Evolutionary conservation across 2,113 vertebrate species (phyloP), one percentile per base, ranked within the genome.

Genomic region (Tragelaphus scriptus): DNA sequence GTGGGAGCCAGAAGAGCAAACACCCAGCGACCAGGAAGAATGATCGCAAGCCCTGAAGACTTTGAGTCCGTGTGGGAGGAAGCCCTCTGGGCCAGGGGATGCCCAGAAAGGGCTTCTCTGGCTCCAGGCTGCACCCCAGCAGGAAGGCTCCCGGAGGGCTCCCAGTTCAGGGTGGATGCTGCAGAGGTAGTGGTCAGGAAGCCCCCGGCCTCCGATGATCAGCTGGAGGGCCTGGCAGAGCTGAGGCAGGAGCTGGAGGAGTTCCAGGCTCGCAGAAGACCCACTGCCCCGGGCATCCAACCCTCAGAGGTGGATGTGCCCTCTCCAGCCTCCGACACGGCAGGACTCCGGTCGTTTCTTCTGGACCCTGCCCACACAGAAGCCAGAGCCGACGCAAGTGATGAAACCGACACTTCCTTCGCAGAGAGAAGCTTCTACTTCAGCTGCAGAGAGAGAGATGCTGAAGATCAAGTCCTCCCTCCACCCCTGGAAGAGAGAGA

Each of bases 21-120:
- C 6, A 91, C 82, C 4, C 88, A 26, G 65, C 98, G 47, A 8
- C 98, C 55, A 98, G 97, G 98, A 61, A 98, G 97, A 95, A 99
- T 99, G 98, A 98, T 99, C 0, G 98, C 98, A 65, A 99, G 99
- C 92, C 99, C 99, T 0, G 99, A 99, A 97, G 99, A 99, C 97
- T 99, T 99, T 84, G 98, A 99, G 93, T 98, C 98, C 4, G 47
- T 98, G 82, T 99, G 98, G 98, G 98, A 99, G 21, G 97, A 98
- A 97, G 97, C 98, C 87, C 77, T 91, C 40, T 98, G 88, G 96
- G 96, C 94, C 88, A 97, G 95, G 92, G 98, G 97, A 65, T 92
- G 77, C 56, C 68, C 88, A 26, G 81, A 17, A 93, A 93, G 85
- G 26, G 97, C 91, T 96, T 92, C 94, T 49, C 65, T 55, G 89